Evolutionary conservation across 2,113 vertebrate species (phyloP), one percentile per base, ranked within the genome.

Genomic region (Indri indri): DNA sequence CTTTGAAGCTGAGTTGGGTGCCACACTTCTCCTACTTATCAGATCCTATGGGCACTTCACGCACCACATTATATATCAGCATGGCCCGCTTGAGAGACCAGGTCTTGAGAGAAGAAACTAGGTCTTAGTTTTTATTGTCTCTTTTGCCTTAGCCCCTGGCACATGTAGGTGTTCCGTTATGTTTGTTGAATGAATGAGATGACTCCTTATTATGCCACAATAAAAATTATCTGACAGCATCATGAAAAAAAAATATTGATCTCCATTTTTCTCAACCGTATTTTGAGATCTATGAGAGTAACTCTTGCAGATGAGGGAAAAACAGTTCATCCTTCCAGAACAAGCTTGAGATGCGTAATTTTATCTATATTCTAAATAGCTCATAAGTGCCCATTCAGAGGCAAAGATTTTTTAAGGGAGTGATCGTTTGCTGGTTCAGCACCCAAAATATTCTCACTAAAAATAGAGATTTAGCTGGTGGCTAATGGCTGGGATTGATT

Each of bases 221-320:
- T n/a, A 71, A 42, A 96, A 92, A 84, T 14, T 45, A 17, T 81
- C 22, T 90, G n/a, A 30, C 1, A 88, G 14, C 45, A 92, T 90
- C 87, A 54, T 34, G 8, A 73, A 82, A 80, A 82, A 80, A 40
- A 74, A 50, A 42, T 25, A 65, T 0, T 77, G 11, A 66, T 77
- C 30, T 68, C 63, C 57, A 76, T 52, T 90, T 85, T 90, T 85
- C 57, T 85, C 22, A 57, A 40, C 12, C 82, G 37, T 82, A 83
- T 68, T 97, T 94, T 94, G 89, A 95, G 71, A 50, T 13, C 20
- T 92, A 47, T 66, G 73, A 14, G 47, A 54, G 27, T 83, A n/a
- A 3, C 14, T 80, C 61, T 74, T 82, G 25, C 1, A 88, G 20
- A 76, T 47, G 12, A 70, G 10, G 23, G 16, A 87, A 57, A 88